Conservation (phyloP, 2,113 vertebrate genomes). For the Fukomys damarensis region DNA sequence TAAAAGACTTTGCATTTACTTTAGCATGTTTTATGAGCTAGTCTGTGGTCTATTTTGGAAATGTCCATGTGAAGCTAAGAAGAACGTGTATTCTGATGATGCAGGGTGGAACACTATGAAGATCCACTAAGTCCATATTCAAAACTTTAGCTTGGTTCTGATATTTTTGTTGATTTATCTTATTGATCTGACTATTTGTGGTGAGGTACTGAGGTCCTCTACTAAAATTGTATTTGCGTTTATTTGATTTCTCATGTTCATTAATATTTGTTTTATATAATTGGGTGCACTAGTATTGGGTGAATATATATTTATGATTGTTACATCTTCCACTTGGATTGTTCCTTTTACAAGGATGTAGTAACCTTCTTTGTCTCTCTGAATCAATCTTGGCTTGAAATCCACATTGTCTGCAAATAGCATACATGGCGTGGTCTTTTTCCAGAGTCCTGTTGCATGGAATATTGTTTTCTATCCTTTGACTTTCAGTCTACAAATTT, state of each 20-base stretch:
- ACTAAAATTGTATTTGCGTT: neutral
- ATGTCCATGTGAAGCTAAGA: neutral
- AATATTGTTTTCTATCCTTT: neutral
- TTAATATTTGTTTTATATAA: neutral
- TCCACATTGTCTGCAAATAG: neutral
- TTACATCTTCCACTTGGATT: neutral
- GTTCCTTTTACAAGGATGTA: neutral
- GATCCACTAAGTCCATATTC: neutral
- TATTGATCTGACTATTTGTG: neutral
- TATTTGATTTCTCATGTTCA: neutral
- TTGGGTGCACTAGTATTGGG: neutral
- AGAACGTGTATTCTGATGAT: neutral
- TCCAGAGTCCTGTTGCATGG: neutral
- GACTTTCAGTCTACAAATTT: neutral
- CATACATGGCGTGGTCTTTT: neutral
- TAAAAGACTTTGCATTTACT: conserved; percentile 68
- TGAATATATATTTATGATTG: neutral
- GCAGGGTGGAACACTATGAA: neutral
- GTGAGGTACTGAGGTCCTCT: neutral
- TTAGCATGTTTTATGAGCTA: neutral
- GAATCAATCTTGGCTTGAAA: neutral
- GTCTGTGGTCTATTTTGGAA: neutral
- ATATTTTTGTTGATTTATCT: neutral
- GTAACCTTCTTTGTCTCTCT: neutral
- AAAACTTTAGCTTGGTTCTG: neutral